Percentiles rank a stretch among this genome's conserved stretches.
Conservation (phyloP, 2,797 vertebrate genomes). For the Petrocephalus schoutedeni region DNA sequence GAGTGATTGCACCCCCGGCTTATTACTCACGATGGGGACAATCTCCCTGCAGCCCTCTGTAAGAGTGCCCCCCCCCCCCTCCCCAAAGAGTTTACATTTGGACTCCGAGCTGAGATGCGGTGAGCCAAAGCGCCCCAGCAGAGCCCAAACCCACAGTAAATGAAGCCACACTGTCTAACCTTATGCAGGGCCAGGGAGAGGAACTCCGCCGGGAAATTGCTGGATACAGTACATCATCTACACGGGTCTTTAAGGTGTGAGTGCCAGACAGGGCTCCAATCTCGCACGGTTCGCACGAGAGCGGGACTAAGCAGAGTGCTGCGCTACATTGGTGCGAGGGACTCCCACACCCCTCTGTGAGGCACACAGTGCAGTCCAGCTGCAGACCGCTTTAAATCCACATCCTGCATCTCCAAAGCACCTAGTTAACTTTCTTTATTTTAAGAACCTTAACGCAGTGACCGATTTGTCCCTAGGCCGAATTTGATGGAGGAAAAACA, state of each 20-base stretch:
- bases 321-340: not conserved
- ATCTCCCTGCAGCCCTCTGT: not conserved
- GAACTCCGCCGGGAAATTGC: not conserved
- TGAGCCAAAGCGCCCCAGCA: not conserved
- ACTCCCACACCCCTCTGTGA: not conserved
- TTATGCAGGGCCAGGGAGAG: not conserved
- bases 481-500: not conserved
- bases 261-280: not conserved
- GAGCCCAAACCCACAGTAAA: not conserved
- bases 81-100: not conserved
- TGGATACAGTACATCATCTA: not conserved
- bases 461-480: slow-evolving; percentile 9
- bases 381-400: not conserved
- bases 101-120: not conserved
- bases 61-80: not conserved
- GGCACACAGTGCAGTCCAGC: slow-evolving; percentile 4
- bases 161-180: not conserved
- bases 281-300: not conserved
- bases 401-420: slow-evolving; percentile 12
- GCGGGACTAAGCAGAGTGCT: not conserved
- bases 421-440: slow-evolving; percentile 14
- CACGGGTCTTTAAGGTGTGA: not conserved
- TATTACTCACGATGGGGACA: not conserved
- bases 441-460: slow-evolving; percentile 7
- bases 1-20: not conserved